Conservation (phyloP, 2,888 invertebrate genomes). For the Unio delphinus region DNA sequence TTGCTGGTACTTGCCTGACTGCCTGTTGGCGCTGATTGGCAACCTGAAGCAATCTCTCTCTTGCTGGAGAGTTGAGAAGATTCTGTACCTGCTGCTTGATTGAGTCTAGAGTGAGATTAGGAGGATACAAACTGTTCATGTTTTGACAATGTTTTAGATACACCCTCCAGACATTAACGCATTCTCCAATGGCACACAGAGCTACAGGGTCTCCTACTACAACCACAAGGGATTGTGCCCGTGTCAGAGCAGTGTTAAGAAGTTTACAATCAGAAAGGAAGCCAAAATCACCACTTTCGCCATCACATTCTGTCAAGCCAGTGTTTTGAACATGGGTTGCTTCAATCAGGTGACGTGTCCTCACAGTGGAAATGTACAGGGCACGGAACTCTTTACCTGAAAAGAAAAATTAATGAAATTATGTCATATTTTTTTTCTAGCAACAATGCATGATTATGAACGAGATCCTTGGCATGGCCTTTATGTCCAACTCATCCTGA, state of each 20-base stretch:
- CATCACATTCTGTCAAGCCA: conserved; percentile 43
- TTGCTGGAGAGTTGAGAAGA: conserved; percentile 42
- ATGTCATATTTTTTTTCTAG: background rate
- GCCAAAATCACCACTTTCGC: conserved; percentile 59
- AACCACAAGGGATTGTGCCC: conserved; percentile 65
- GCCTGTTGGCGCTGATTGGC: conserved; percentile 27
- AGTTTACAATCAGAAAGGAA: conserved; percentile 66
- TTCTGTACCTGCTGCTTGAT: conserved; percentile 54
- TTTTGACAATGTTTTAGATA: conserved; percentile 65
- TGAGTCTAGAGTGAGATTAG: conserved; percentile 46
- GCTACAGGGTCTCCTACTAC: conserved; percentile 66
- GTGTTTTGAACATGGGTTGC: conserved; percentile 25
- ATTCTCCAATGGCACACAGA: conserved; percentile 65
- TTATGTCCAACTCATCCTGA: too few relatives aligned
- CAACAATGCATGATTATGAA: background rate
- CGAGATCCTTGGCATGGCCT: too few relatives aligned
- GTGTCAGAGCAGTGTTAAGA: conserved; percentile 67
- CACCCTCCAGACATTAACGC: conserved; percentile 57
- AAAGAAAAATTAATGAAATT: conserved; percentile 16
- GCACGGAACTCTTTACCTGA: conserved; percentile 68
- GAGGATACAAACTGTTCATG: conserved; percentile 60
- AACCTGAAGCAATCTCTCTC: conserved; percentile 32
- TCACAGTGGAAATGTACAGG: conserved; percentile 64
- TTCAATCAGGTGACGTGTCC: conserved; percentile 54
- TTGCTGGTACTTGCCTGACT: conserved; percentile 3